These are phyloP conservation scores for Drosophila lacteicornis DNA, from an alignment of 1,140 invertebrate species.

Conservation along the genomic window DNA sequence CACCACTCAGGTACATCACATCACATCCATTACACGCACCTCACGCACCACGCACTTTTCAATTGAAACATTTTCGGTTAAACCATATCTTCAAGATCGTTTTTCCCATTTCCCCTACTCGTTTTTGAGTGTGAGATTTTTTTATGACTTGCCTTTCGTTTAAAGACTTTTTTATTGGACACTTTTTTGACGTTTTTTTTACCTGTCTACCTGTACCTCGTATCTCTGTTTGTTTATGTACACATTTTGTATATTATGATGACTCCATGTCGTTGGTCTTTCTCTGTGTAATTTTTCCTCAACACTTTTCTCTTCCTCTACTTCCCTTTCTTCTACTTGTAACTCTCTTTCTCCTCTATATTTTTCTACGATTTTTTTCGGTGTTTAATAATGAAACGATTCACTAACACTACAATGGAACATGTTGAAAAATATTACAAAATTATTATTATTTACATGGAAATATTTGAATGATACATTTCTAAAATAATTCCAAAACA, in stretches of 20 bases:
- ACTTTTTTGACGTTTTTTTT: constrained; percentile 50
- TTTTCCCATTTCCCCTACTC: neutral
- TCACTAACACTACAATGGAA: constrained; percentile 17
- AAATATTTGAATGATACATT: neutral
- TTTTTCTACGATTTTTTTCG: constrained; percentile 43
- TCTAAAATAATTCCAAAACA: neutral
- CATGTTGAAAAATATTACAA: neutral
- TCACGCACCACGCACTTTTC: constrained; percentile 39
- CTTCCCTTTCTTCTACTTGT: constrained; percentile 43
- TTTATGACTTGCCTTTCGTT: constrained; percentile 68
- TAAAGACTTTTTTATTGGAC: constrained; percentile 59
- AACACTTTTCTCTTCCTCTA: constrained; percentile 72
- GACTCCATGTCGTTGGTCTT: constrained; percentile 59
- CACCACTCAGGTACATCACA: constrained; percentile 36
- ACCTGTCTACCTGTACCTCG: constrained; percentile 30
- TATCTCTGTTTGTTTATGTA: constrained; percentile 39
- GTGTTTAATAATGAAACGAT: constrained; percentile 25
- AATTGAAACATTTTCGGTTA: constrained; percentile 35
- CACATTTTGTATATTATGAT: constrained; percentile 62
- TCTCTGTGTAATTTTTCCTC: constrained; percentile 75
- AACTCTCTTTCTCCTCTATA: constrained; percentile 33
- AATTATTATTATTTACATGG: constrained; percentile 24
- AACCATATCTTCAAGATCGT: constrained; percentile 32
- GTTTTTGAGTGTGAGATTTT: constrained; percentile 15
- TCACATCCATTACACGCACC: constrained; percentile 36